phyloP scores from a whole-genome alignment of 1,140 invertebrate genomes.

The Aphaenogaster rudis region DNA sequence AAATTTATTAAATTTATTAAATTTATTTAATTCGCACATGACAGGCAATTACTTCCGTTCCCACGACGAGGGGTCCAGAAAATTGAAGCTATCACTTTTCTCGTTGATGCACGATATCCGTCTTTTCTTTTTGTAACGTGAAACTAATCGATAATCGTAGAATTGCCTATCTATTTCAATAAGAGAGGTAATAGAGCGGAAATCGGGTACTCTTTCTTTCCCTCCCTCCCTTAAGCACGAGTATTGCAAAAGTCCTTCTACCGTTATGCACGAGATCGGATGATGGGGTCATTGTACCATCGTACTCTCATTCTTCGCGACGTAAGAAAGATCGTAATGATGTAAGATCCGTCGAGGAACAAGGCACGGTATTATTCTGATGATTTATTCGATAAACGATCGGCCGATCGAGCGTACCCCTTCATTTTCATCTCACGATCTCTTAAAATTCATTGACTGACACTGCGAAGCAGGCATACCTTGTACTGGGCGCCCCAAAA shows the following conservation, averaged over 20 bases:
- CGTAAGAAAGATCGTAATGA: constrained; percentile 64
- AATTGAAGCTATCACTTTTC: not conserved
- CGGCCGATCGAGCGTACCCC: not conserved
- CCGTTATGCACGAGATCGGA: constrained; percentile 53
- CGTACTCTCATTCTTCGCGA: constrained; percentile 14
- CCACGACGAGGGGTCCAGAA: not conserved
- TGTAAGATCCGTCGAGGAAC: constrained; percentile 43
- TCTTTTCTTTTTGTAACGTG: not conserved
- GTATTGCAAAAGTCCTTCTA: constrained; percentile 45
- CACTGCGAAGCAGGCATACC: not conserved
- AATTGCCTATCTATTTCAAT: constrained; percentile 24
- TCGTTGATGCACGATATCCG: not conserved
- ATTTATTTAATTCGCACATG: not conserved
- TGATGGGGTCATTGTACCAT: constrained; percentile 64
- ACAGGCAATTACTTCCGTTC: not conserved
- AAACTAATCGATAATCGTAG: not conserved
- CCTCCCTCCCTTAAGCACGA: not conserved
- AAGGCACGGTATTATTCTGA: constrained; percentile 57
- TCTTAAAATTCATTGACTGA: constrained; percentile 17
- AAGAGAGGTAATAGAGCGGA: constrained; percentile 3
- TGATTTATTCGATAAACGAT: constrained; percentile 60
- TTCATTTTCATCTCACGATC: constrained; percentile 13
- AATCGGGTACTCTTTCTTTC: not conserved
- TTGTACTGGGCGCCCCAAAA: not conserved
- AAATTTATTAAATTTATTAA: constrained; percentile 5